Evolutionary conservation across 2,113 vertebrate species (phyloP), one percentile per base, ranked within the genome.

Genomic region (Holacanthus passer): DNA sequence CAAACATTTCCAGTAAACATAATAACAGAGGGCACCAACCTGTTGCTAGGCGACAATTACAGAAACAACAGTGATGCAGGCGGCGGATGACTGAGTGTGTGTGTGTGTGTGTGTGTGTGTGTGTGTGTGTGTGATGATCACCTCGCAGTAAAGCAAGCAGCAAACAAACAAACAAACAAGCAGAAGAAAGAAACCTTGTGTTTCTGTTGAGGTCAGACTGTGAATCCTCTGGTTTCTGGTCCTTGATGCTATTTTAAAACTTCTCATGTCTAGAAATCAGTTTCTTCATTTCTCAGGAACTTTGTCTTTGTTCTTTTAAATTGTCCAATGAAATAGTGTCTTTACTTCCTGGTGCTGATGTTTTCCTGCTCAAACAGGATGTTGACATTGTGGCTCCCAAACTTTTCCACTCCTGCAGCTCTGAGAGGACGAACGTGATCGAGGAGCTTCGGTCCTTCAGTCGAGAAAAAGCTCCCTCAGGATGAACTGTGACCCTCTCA

Each of bases 1-100:
- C 90, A 87, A 93, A 91, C 88, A 89, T 86, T 85, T 86, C 84
- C 58, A 84, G 88, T 88, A 87, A 89, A 91, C 87, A 81, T 90
- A 91, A 92, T 88, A 89, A 88, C 85, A 87, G 60, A 89, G 90
- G 77, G 79, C 75, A 83, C n/a, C 71, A 52, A 89, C 77, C 84
- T 89, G 91, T 89, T 91, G 87, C 91, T 88, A 87, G 79, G 88
- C 84, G 13, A 92, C 91, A 85, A 84, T 87, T 88, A 87, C 78
- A 53, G 76, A 39, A 83, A 71, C 76, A 72, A 77, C 73, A 73
- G 80, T 9, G 37, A 83, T 7, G 74, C 41, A 52, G 48, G 35
- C 12, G 63, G 3, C 10, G 24, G 22, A 55, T 68, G 73, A 66
- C 27, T 39, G 72, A 55, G 73, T 62, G 56, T 77, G 64, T 79